Base-by-base conservation (phyloP, 2,888 invertebrate species). In the Achlya flavicornis region DNA sequence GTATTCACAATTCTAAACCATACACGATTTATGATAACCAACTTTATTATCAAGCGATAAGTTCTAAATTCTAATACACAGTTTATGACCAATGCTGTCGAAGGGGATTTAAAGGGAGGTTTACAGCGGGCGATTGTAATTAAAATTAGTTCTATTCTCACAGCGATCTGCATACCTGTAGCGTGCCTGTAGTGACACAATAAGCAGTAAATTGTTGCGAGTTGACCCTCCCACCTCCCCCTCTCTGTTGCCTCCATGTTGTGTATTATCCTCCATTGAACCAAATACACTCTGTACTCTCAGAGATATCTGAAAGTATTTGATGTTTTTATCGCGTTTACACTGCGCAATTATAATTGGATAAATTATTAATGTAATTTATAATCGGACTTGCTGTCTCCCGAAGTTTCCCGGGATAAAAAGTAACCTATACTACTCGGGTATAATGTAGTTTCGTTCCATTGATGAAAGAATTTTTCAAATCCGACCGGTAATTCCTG, bases 61-160 rank as follows among this genome's bases (percentile, higher is more conserved):
- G n/a, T n/a, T 46, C 46, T 46, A n/a, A n/a, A 46, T 3, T n/a
- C 46, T n/a, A 46, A n/a, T 14, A 41, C 43, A 26, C 46, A n/a
- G 6, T 1, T 46, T 46, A 46, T 46, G 46, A 46, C n/a, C 16
- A 10, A 16, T 19, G 3, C 53, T 53, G 10, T 53, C 19, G 53
- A 48, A n/a, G 16, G 1, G 48, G 19, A 12, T 6, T 41, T 12
- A 8, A 41, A 41, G 7, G 19, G 46, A 26, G 46, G 3, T 5
- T 6, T 53, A 53, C 4, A 53, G 0, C 26, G 26, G 19, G 10
- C 16, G 53, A 53, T 19, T 19, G 73, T 78, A 81, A 82, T 82
- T 83, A 81, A 81, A 81, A 83, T 83, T 82, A 83, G 81, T 71
- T 68, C 80, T 71, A 83, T 83, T 81, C 80, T 83, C 62, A 4